Percentiles rank a stretch among this genome's conserved stretches.
Evolutionary conservation across 2,888 invertebrate genomes (phyloP).

Genomic region (Epistrophella euchroma): DNA sequence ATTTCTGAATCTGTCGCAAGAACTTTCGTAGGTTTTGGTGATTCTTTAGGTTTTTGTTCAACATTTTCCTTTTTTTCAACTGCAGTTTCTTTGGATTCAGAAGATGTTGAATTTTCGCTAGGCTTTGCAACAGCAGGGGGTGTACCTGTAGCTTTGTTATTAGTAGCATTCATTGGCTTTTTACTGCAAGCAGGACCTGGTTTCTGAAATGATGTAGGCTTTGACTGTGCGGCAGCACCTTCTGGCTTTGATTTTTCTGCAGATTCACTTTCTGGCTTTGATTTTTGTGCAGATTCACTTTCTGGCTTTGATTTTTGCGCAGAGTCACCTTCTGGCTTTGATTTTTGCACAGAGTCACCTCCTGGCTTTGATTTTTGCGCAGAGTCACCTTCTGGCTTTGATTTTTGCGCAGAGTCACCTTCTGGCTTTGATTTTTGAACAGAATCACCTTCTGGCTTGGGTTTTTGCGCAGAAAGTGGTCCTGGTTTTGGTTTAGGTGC

Average conservation of each 20-base stretch:
- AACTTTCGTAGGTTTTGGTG: not conserved
- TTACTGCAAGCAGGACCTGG: conserved; percentile 12
- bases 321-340: not conserved
- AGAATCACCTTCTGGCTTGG: not conserved
- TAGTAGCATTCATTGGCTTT: not conserved
- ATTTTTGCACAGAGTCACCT: not conserved
- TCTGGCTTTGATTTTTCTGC: not conserved
- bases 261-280: not conserved
- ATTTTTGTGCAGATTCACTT: not conserved
- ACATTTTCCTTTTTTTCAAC: not conserved
- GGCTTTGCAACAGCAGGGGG: not conserved
- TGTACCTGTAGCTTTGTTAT: not conserved
- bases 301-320: not conserved
- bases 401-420: not conserved
- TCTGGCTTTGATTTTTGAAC: not conserved
- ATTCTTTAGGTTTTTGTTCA: not conserved
- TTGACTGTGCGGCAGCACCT: not conserved
- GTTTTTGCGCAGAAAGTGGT: not conserved
- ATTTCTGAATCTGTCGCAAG: conserved; percentile 32
- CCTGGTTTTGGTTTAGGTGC: conserved; percentile 11
- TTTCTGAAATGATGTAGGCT: not conserved
- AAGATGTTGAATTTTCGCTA: not conserved
- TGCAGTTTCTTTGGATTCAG: not conserved
- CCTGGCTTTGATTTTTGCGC: not conserved
- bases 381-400: not conserved